Evolutionary conservation across 2,888 invertebrate species (phyloP).

Genomic region (Baccha elongata): DNA sequence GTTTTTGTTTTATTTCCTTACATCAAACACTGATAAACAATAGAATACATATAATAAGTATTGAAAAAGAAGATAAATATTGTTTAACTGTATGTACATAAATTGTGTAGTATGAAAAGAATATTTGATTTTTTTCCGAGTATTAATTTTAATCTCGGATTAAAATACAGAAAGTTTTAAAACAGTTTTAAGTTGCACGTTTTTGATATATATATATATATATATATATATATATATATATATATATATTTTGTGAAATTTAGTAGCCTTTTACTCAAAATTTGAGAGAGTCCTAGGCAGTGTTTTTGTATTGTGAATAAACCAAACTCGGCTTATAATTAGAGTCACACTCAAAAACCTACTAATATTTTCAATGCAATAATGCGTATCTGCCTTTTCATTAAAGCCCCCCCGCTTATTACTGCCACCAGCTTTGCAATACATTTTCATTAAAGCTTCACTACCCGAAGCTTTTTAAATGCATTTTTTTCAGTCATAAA

Average conservation of each 20-base stretch:
- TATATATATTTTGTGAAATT: not conserved
- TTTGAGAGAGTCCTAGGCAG: not conserved
- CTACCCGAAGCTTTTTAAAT: constrained; percentile 2
- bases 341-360: not conserved
- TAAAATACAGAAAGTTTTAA: constrained; percentile 1
- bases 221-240: too few species aligned
- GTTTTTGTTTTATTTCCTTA: constrained; percentile 77
- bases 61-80: constrained; percentile 64
- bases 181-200: constrained; percentile 8
- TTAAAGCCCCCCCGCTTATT: not conserved
- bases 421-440: constrained; percentile 27
- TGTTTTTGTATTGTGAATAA: constrained; percentile 7
- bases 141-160: not conserved
- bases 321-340: not conserved
- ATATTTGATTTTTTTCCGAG: constrained; percentile 3
- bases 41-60: constrained; percentile 42
- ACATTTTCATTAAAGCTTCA: constrained; percentile 20
- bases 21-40: constrained; percentile 40
- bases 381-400: not conserved
- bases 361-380: constrained; percentile 11
- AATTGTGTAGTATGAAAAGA: constrained; percentile 24
- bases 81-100: constrained; percentile 66
- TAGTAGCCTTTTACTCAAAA: not conserved
- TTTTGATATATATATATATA: too few species aligned
- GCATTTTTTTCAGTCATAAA: constrained; percentile 7